phyloP scores from a whole-genome alignment of 2,888 invertebrate genomes.

The Melanostoma mellinum region DNA sequence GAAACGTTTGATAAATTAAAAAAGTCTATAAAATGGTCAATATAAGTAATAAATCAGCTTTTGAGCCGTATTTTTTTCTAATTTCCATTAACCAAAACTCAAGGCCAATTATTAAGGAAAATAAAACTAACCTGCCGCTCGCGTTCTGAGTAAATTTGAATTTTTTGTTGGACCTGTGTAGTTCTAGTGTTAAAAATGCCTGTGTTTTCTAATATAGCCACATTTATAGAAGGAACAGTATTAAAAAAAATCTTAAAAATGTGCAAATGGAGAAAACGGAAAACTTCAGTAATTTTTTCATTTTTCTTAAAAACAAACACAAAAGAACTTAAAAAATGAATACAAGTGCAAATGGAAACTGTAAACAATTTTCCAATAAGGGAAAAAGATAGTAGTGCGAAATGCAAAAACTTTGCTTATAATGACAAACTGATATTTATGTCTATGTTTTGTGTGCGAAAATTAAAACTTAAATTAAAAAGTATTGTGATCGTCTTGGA shows the following conservation, averaged over 20 bases:
- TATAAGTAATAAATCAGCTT: not conserved
- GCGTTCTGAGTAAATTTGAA: conserved; percentile 14
- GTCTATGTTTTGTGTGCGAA: conserved; percentile 69
- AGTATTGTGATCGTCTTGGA: conserved; percentile 57
- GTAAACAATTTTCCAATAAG: conserved; percentile 64
- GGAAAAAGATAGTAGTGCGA: conserved; percentile 44
- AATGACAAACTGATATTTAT: conserved; percentile 66
- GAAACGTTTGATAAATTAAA: too few relatives aligned
- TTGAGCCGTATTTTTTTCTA: too few relatives aligned
- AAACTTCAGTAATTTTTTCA: conserved; percentile 59
- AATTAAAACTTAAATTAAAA: conserved; percentile 43
- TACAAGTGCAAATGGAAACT: conserved; percentile 48
- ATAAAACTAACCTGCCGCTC: conserved; percentile 16
- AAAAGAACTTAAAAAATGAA: conserved; percentile 67
- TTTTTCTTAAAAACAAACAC: conserved; percentile 65
- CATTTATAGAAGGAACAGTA: conserved; percentile 56
- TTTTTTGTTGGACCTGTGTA: conserved; percentile 49
- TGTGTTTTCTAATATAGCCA: conserved; percentile 52
- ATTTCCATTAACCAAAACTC: conserved; percentile 1
- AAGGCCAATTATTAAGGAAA: conserved; percentile 52
- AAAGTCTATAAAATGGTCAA: conserved; percentile 5
- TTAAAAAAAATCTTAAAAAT: conserved; percentile 58
- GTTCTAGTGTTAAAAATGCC: not conserved
- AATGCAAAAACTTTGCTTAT: conserved; percentile 59
- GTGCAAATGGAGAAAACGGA: conserved; percentile 69